Evolutionary conservation across 2,113 vertebrate genomes (phyloP), one percentile per base, ranked within the genome.

Genomic region (Bubalus kerabau): DNA sequence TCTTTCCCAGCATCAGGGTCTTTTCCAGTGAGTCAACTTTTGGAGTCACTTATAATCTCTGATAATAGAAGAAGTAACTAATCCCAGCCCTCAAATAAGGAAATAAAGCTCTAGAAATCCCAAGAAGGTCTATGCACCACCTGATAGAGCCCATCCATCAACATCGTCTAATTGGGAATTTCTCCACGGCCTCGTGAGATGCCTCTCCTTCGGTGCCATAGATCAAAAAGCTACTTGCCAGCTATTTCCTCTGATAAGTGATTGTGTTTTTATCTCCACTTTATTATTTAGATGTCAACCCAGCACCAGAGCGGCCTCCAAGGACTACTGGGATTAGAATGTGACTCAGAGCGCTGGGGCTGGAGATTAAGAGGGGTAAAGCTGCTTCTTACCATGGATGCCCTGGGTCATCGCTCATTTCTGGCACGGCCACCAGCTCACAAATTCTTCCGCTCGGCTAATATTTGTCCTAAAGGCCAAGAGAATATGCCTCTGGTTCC

Each of bases 171-270:
- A 62, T 8, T 52, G 76, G 88, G 56, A 85, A 30, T 62, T n/a
- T 89, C 88, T 78, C 28, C 32, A 2, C 0, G 16, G 36, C 82
- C 81, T 90, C 84, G 0, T 8, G 43, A 92, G 92, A 71, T 23
- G 50, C 7, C 32, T 52, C 7, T 50, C 21, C 48, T 26, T 26
- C 23, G 32, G n/a, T 26, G 62, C 67, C 23, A n/a, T 40, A 78
- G 94, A 92, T 88, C 92, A 87, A 95, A 67, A 3, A 82, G 81
- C 46, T 40, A 32, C 62, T 16, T 43, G n/a, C 84, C 59, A 36
- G 48, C 57, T 13, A 4, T 48, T 56, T n/a, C 48, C 85, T 52
- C 57, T 60, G 90, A 85, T 36, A 40, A 26, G n/a, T 50, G 46
- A 17, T 1, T 57, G 28, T 60, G n/a, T n/a, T 81, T 67, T 95